A percentile compares a stretch with the other conserved stretches of the same genome.
Evolutionary conservation across 2,888 invertebrate genomes (phyloP).

Genomic region (Acronicta alni): DNA sequence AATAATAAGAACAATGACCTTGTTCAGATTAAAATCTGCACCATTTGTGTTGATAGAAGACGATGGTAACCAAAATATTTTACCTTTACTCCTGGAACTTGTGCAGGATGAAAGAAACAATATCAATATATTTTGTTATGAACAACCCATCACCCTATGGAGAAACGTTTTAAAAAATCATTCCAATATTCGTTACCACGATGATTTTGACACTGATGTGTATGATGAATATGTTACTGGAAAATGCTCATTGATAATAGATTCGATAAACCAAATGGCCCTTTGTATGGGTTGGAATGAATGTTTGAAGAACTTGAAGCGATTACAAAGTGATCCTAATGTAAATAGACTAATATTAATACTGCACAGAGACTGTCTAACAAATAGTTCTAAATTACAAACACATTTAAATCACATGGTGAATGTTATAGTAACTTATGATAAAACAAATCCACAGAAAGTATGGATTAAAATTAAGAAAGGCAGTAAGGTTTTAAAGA

Average conservation of each 20-base stretch:
- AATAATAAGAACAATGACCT: slow-evolving; percentile 72
- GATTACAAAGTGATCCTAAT: slow-evolving; percentile 62
- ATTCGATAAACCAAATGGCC: slow-evolving; percentile 83
- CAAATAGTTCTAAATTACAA: slow-evolving; percentile 75
- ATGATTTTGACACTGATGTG: slow-evolving; percentile 61
- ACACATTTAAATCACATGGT: slow-evolving; percentile 84
- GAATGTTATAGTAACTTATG: slow-evolving; percentile 75
- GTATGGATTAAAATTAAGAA: slow-evolving; percentile 82
- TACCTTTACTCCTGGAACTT: slow-evolving; percentile 74
- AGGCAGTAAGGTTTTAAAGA: slow-evolving; percentile 86
- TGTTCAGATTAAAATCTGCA: slow-evolving; percentile 75
- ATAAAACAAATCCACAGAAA: slow-evolving; percentile 64
- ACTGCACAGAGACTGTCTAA: slow-evolving; percentile 86
- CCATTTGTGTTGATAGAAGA: slow-evolving; percentile 80
- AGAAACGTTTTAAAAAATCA: slow-evolving; percentile 67
- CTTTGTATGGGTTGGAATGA: slow-evolving; percentile 76
- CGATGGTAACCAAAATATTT: slow-evolving; percentile 72
- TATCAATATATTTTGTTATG: slow-evolving; percentile 75
- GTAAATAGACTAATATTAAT: slow-evolving; percentile 75
- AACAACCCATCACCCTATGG: slow-evolving; percentile 75
- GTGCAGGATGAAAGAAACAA: slow-evolving; percentile 62
- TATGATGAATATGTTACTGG: slow-evolving; percentile 57
- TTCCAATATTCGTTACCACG: slow-evolving; percentile 62
- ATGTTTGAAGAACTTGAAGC: slow-evolving; percentile 69
- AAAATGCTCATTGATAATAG: slow-evolving; percentile 74